phyloP scores from a whole-genome alignment of 2,113 vertebrate species.

The Procapra przewalskii region DNA sequence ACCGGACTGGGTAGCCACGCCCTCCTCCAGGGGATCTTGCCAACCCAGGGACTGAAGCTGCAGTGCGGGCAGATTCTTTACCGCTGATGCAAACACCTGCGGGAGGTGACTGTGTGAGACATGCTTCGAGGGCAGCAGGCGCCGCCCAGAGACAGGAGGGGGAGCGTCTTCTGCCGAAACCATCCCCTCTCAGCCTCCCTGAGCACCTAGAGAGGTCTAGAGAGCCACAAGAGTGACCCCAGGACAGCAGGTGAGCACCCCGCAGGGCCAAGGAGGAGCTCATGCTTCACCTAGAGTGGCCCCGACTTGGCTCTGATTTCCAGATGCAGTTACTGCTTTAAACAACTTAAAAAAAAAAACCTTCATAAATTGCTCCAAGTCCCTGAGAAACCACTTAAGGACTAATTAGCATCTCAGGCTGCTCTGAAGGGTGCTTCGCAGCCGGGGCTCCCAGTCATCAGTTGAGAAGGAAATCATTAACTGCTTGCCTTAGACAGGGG shows the following conservation, averaged over 20 bases:
- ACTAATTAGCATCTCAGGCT: background rate
- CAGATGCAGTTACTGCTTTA: background rate
- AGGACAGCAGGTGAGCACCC: background rate
- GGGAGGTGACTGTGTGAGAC: background rate
- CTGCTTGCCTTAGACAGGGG: background rate
- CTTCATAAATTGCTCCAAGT: background rate
- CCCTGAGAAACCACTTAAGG: slow-evolving; percentile 12
- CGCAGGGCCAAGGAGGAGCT: background rate
- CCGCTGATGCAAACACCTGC: background rate
- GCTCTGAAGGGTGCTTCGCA: background rate
- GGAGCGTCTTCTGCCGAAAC: background rate
- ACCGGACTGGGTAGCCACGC: background rate
- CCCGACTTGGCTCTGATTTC: background rate
- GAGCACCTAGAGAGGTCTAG: background rate
- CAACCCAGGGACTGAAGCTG: background rate
- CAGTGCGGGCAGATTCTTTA: background rate
- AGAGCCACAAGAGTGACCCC: background rate
- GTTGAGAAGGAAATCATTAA: background rate
- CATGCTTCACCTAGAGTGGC: background rate
- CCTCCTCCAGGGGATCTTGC: background rate
- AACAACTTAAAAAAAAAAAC: background rate
- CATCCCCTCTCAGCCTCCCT: background rate
- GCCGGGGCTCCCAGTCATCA: background rate
- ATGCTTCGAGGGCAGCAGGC: background rate
- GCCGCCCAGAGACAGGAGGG: background rate